phyloP scores from a whole-genome alignment of 30 jellyfish, hydroid and myxozoan genomes.

The Euphysa ruthae region DNA sequence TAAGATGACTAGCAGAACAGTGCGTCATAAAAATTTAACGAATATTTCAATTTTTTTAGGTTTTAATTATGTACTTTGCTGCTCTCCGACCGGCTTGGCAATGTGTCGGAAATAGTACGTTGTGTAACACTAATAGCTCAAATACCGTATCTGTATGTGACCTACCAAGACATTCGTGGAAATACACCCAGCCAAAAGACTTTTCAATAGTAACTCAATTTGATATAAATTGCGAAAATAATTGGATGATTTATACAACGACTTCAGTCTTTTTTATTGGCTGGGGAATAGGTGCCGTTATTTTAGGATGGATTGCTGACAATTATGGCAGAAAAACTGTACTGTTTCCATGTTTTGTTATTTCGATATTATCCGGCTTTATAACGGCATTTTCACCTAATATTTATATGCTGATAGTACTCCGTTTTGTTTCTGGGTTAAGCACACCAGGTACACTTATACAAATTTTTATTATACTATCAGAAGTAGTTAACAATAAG shows the following conservation, averaged over 20 bases:
- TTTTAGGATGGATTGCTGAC: slow-evolving; percentile 69
- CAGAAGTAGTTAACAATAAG: slow-evolving; percentile 79
- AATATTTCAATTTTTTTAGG: too few relatives aligned
- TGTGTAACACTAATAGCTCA: too few relatives aligned
- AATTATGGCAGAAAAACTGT: slow-evolving; percentile 13
- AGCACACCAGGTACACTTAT: slow-evolving; percentile 34
- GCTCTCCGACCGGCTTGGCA: too few relatives aligned
- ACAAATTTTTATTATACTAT: slow-evolving; percentile 53
- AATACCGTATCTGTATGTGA: too few relatives aligned
- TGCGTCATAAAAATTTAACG: too few relatives aligned
- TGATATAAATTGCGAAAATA: slow-evolving; percentile 51
- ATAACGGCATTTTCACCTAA: slow-evolving; percentile 12
- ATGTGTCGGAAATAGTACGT: too few relatives aligned
- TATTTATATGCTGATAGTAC: background rate
- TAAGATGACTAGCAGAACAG: too few relatives aligned
- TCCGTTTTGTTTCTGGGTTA: slow-evolving; percentile 10
- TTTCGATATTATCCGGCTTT: background rate
- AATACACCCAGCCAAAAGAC: too few relatives aligned
- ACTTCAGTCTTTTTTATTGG: slow-evolving; percentile 49
- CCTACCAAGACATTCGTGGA: too few relatives aligned
- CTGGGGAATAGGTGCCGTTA: slow-evolving; percentile 73
- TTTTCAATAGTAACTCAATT: slow-evolving; percentile 37
- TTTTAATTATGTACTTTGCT: too few relatives aligned
- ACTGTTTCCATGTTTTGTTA: background rate
- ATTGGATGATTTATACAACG: slow-evolving; percentile 22